These are phyloP conservation scores for Hippoglossus hippoglossus DNA, from an alignment of 2,797 vertebrate species.

Conservation along the genomic window DNA sequence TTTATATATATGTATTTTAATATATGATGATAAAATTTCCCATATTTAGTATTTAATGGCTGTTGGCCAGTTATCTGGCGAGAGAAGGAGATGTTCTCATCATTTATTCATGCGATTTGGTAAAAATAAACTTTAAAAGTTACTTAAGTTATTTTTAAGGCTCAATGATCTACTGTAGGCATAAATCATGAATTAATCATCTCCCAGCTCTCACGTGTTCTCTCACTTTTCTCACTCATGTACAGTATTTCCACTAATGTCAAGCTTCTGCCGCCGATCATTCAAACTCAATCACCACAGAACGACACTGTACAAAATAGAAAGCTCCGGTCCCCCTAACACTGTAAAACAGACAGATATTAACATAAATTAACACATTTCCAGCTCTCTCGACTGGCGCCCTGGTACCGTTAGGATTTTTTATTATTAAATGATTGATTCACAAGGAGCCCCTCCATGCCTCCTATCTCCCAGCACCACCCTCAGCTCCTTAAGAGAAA, in stretches of 20 bases:
- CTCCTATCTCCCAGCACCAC: background rate
- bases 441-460: background rate
- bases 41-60: too few species aligned
- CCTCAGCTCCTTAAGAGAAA: background rate
- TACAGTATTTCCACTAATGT: slow-evolving; percentile 20
- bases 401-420: background rate
- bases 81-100: background rate
- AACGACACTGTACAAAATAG: slow-evolving; percentile 6
- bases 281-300: slow-evolving; percentile 26
- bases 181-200: too few species aligned
- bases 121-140: slow-evolving; percentile 9
- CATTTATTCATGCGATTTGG: too few species aligned
- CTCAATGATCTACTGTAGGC: background rate
- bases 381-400: background rate
- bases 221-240: background rate
- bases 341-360: slow-evolving; percentile 13
- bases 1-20: too few species aligned
- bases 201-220: too few species aligned
- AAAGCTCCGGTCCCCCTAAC: slow-evolving; percentile 18
- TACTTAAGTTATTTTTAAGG: background rate
- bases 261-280: slow-evolving; percentile 18
- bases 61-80: too few species aligned
- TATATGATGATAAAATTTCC: too few species aligned
- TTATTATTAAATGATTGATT: background rate
- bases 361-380: background rate